Conservation (phyloP, 92 coral and sea anemone species). For the Epizoanthus illoricatus region DNA sequence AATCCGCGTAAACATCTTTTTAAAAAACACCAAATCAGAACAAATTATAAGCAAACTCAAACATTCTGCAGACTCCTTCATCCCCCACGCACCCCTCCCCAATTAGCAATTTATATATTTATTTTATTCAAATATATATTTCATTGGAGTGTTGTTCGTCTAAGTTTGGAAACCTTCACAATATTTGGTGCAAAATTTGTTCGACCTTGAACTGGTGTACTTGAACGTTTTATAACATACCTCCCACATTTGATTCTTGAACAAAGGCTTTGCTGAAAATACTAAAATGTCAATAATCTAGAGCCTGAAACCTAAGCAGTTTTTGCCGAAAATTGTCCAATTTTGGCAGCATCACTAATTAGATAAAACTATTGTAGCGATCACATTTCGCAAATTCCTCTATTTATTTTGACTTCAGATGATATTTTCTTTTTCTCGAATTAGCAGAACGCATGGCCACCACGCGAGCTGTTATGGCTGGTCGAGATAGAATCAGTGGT, state of each 20-base stretch:
- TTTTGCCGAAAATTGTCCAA: neutral
- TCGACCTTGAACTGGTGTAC: constrained; percentile 3
- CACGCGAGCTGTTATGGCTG: constrained; percentile 34
- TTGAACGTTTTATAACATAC: neutral
- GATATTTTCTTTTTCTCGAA: neutral
- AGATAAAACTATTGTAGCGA: neutral
- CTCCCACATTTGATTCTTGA: constrained; percentile 2
- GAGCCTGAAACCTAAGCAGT: neutral
- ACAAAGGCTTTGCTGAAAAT: neutral
- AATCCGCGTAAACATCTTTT: too few relatives aligned
- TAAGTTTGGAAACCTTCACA: neutral
- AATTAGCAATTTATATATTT: too few relatives aligned
- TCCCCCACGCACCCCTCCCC: neutral
- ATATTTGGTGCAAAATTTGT: neutral
- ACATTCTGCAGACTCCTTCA: neutral
- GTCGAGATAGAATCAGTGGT: neutral
- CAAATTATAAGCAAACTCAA: too few relatives aligned
- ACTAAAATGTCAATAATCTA: neutral
- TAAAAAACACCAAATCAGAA: too few relatives aligned
- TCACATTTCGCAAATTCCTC: neutral
- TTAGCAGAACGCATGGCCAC: neutral
- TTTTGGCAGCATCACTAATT: constrained; percentile 6
- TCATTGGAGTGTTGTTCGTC: neutral
- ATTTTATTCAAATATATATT: neutral
- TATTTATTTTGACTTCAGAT: constrained; percentile 23